phyloP scores from a whole-genome alignment of 2,888 invertebrate species.

The Volucella zonaria region DNA sequence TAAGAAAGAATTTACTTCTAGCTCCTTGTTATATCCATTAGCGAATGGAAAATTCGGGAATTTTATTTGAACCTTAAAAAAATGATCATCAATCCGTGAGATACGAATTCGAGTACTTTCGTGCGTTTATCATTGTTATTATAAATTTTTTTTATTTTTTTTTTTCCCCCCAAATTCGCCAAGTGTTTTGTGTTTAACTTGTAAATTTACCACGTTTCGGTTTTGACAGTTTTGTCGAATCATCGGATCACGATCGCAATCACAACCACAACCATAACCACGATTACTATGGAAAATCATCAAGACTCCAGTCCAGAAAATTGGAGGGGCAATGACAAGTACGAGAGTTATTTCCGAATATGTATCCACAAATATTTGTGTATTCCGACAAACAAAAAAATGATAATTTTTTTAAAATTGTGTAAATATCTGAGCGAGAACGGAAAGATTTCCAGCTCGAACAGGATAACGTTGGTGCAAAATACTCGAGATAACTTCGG shows the following conservation, averaged over 20 bases:
- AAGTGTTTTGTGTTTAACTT: conserved; percentile 8
- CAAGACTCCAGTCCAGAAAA: conserved; percentile 54
- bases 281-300: conserved; percentile 46
- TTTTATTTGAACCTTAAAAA: too few relatives aligned
- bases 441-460: conserved; percentile 37
- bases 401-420: neutral
- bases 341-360: conserved; percentile 2
- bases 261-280: conserved; percentile 10
- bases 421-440: conserved; percentile 23
- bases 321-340: conserved; percentile 47
- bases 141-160: neutral
- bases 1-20: too few relatives aligned
- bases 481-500: neutral
- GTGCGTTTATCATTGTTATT: neutral
- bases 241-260: too few relatives aligned
- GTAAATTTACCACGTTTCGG: conserved; percentile 2
- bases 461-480: conserved; percentile 6
- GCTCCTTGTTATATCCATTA: too few relatives aligned
- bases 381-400: too few relatives aligned
- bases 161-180: neutral
- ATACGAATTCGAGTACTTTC: conserved; percentile 1
- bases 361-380: neutral
- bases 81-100: conserved; percentile 39
- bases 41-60: too few relatives aligned
- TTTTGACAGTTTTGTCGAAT: neutral